Percentiles rank a stretch among this genome's conserved stretches.
phyloP scores from a whole-genome alignment of 92 coral and sea anemone species.

The Porites evermanni region DNA sequence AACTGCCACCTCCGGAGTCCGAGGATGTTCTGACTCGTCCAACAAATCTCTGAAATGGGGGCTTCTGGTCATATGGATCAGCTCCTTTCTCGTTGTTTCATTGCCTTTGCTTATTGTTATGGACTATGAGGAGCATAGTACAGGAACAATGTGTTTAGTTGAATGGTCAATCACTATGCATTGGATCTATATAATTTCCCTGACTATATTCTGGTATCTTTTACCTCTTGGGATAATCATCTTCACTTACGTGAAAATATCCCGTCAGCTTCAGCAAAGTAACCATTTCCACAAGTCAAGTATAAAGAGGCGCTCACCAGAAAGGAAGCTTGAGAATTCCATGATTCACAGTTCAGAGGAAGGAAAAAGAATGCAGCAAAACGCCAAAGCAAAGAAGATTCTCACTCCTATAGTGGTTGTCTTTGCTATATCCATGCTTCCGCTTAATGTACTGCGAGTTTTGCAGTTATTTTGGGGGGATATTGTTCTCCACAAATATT shows the following conservation, averaged over 20 bases:
- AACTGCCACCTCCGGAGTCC: constrained; percentile 10
- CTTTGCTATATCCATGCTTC: constrained; percentile 86
- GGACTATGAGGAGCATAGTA: constrained; percentile 46
- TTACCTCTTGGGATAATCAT: constrained; percentile 78
- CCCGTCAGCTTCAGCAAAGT: constrained; percentile 67
- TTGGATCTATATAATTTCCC: constrained; percentile 53
- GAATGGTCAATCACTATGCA: constrained; percentile 69
- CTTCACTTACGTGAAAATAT: constrained; percentile 77
- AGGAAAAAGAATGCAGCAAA: constrained; percentile 71
- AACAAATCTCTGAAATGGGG: constrained; percentile 50
- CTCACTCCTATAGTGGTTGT: constrained; percentile 90
- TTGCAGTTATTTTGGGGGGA: constrained; percentile 62
- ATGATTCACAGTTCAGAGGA: not conserved
- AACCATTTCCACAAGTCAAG: constrained; percentile 69
- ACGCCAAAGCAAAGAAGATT: constrained; percentile 77
- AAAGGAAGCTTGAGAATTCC: not conserved
- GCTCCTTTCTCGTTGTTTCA: constrained; percentile 72
- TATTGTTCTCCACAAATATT: constrained; percentile 51
- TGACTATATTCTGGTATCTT: constrained; percentile 72
- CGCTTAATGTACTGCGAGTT: constrained; percentile 75
- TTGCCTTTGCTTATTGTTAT: constrained; percentile 80
- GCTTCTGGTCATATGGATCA: constrained; percentile 71
- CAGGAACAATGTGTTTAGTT: constrained; percentile 39
- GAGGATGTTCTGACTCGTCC: not conserved
- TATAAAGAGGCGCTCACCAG: constrained; percentile 14